Conservation (phyloP, 1,140 invertebrate species). For the Caenorhabditis inopinata region DNA sequence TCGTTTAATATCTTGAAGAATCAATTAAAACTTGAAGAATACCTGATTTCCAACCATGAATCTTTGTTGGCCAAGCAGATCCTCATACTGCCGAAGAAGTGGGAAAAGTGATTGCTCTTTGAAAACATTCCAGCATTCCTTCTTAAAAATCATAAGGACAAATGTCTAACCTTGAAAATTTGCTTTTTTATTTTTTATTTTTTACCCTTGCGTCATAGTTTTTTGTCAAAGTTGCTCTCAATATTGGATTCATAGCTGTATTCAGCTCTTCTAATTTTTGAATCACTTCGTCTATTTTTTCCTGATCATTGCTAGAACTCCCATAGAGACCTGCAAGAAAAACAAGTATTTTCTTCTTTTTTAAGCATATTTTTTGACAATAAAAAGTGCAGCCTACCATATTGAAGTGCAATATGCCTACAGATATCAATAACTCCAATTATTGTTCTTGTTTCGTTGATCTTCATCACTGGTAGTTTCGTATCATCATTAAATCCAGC, state of each 20-base stretch:
- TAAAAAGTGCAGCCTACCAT: conserved; percentile 2
- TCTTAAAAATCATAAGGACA: too few species aligned
- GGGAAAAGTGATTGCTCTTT: conserved; percentile 30
- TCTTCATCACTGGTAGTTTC: conserved; percentile 38
- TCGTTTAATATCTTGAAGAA: too few species aligned
- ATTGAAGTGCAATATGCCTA: conserved; percentile 37
- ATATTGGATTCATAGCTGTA: conserved; percentile 32
- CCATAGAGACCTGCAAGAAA: conserved; percentile 42
- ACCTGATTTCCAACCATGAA: conserved; percentile 37
- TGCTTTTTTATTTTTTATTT: not conserved
- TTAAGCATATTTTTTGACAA: not conserved
- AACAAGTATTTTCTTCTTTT: not conserved
- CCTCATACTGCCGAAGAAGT: conserved; percentile 22
- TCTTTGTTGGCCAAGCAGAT: not conserved
- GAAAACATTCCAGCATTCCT: conserved; percentile 33
- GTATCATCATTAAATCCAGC: conserved; percentile 17
- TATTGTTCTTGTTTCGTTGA: conserved; percentile 24
- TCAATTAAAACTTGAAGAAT: too few species aligned
- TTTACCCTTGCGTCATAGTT: conserved; percentile 38
- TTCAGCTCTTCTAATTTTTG: conserved; percentile 35
- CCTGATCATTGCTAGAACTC: conserved; percentile 29
- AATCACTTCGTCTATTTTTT: conserved; percentile 30
- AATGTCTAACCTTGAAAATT: too few species aligned
- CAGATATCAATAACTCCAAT: conserved; percentile 40
- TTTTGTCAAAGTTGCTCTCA: conserved; percentile 42